Percentiles rank a stretch among this genome's conserved stretches.
These are phyloP conservation scores for Dascyllus trimaculatus DNA, from an alignment of 2,113 vertebrate species.

Conservation along the genomic window DNA sequence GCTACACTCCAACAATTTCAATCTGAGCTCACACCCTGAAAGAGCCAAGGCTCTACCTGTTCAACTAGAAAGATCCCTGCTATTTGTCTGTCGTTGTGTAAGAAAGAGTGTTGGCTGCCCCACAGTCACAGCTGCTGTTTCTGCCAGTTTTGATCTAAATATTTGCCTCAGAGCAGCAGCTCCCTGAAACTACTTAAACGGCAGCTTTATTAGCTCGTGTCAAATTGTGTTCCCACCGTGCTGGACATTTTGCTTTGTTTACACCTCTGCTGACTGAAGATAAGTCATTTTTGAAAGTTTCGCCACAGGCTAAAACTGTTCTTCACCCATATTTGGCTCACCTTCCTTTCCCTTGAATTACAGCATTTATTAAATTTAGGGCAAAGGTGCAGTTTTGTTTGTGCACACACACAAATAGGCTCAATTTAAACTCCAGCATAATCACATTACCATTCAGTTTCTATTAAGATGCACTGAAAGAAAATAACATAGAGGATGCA, in stretches of 20 bases:
- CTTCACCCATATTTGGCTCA: conserved; percentile 28
- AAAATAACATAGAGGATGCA: not conserved
- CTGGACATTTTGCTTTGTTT: conserved; percentile 58
- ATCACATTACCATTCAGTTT: not conserved
- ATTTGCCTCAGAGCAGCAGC: conserved; percentile 28
- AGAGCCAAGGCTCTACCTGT: conserved; percentile 17
- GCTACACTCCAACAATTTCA: not conserved
- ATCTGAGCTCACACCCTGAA: not conserved
- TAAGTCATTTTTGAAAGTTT: conserved; percentile 46
- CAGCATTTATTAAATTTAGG: conserved; percentile 26
- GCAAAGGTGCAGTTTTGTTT: conserved; percentile 27
- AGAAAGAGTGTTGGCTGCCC: conserved; percentile 3
- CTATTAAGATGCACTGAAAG: not conserved
- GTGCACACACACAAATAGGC: not conserved
- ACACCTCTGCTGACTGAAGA: conserved; percentile 46
- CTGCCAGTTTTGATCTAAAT: conserved; percentile 50
- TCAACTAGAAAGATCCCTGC: conserved; percentile 19
- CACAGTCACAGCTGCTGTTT: conserved; percentile 17
- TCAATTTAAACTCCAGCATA: not conserved
- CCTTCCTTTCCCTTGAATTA: conserved; percentile 15
- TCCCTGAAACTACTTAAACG: conserved; percentile 30
- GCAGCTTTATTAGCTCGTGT: conserved; percentile 25
- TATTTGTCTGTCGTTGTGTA: conserved; percentile 18
- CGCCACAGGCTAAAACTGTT: conserved; percentile 42
- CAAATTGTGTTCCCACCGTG: conserved; percentile 27